Evolutionary conservation across 23 tunicate genomes (phyloP), one percentile per base, ranked within the genome.

Genomic region (Ciona savignyi): DNA sequence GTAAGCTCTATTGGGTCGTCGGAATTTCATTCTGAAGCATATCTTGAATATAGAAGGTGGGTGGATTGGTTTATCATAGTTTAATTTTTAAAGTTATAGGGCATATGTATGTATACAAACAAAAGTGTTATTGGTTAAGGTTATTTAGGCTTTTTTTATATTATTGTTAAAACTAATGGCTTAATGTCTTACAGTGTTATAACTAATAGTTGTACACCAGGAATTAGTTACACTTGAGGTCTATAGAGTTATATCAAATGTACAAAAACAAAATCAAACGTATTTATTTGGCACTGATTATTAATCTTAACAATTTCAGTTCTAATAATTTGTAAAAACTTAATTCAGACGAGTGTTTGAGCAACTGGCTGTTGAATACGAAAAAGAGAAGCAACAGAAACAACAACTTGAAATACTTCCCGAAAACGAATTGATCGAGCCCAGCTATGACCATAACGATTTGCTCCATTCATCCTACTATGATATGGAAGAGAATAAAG

Each of bases 281-380:
- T n/a, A n/a, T n/a, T n/a, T n/a, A n/a, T n/a, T n/a, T n/a, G n/a
- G n/a, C n/a, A n/a, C n/a, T n/a, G n/a, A n/a, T n/a, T n/a, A n/a
- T n/a, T n/a, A n/a, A n/a, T n/a, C n/a, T n/a, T n/a, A n/a, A n/a
- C n/a, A n/a, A n/a, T n/a, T n/a, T n/a, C n/a, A n/a, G 11, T 19
- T 74, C 2, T 3, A 4, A 63, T 65, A 23, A 33, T 49, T 35
- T 75, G 87, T 29, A 67, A 76, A 32, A 80, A 75, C 22, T 82
- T 75, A 75, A 70, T n/a, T n/a, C 63, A 85, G 90, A 49, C 66
- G 79, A 32, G 90, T 85, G 15, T 85, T 78, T 85, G 79, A 85
- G 56, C 78, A 85, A 78, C 83, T 85, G 24, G 90, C 90, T 27
- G 76, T 72, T 0, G 90, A 85, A 65, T 76, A 85, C 67, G 83